Evolutionary conservation across 2,113 vertebrate species (phyloP).

Genomic region (Blennius ocellaris): DNA sequence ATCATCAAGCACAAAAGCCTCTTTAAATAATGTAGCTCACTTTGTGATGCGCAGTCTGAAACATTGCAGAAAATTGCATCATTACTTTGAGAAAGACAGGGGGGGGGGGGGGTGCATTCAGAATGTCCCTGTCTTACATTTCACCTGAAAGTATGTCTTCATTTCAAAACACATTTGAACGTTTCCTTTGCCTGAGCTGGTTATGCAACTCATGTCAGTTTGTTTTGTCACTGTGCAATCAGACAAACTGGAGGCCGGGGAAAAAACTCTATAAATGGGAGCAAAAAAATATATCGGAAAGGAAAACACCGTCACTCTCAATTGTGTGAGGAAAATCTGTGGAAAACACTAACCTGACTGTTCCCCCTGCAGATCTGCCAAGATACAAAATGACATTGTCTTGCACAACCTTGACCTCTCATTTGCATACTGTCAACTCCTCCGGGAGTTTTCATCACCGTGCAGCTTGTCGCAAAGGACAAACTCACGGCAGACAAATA

Average conservation of each 20-base stretch:
- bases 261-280: slow-evolving; percentile 12
- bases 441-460: slow-evolving; percentile 48
- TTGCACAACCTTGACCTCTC: slow-evolving; percentile 63
- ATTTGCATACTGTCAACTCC: slow-evolving; percentile 65
- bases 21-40: neutral
- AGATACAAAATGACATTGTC: slow-evolving; percentile 66
- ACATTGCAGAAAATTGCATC: slow-evolving; percentile 44
- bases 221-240: slow-evolving; percentile 8
- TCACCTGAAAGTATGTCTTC: neutral
- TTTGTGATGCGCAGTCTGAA: neutral
- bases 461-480: slow-evolving; percentile 51
- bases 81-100: neutral
- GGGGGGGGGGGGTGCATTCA: no score
- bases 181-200: neutral
- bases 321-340: neutral
- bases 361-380: slow-evolving; percentile 47
- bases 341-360: slow-evolving; percentile 53
- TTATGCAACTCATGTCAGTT: slow-evolving; percentile 3
- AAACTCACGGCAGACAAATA: slow-evolving; percentile 27
- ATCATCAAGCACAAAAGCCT: neutral
- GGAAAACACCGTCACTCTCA: slow-evolving; percentile 6
- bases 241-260: slow-evolving; percentile 17
- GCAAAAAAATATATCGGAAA: neutral
- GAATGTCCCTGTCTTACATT: neutral
- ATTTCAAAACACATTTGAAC: neutral